Evolutionary conservation across 2,113 vertebrate species (phyloP).

Genomic region (Tichodroma muraria): DNA sequence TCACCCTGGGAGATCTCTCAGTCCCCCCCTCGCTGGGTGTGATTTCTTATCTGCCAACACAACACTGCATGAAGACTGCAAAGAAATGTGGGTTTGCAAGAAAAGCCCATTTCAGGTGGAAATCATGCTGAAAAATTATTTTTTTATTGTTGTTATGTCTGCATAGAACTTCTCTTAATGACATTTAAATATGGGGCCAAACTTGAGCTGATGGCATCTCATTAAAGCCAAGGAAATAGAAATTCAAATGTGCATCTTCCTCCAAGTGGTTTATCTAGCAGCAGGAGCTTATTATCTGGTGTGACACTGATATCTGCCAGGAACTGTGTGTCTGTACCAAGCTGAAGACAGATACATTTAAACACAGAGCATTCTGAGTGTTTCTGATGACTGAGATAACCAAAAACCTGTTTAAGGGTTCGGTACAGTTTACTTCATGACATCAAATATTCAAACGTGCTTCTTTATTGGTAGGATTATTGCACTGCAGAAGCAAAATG

Average conservation of each 20-base stretch:
- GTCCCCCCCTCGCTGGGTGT: fast-evolving
- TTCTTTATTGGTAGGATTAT: not conserved
- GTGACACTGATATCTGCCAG: not conserved
- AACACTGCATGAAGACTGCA: not conserved
- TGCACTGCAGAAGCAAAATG: not conserved
- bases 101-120: not conserved
- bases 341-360: not conserved
- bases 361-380: not conserved
- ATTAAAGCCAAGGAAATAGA: not conserved
- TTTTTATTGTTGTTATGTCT: not conserved
- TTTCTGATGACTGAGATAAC: not conserved
- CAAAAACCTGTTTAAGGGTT: not conserved
- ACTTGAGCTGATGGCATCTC: not conserved
- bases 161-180: not conserved
- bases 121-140: not conserved
- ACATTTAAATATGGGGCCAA: not conserved
- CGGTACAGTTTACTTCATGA: not conserved
- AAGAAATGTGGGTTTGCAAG: not conserved
- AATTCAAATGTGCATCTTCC: not conserved
- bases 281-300: not conserved
- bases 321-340: not conserved
- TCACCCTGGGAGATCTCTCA: not conserved
- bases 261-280: not conserved
- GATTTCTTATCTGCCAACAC: not conserved
- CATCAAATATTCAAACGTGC: not conserved